Percentiles rank a stretch among this genome's conserved stretches.
Evolutionary conservation across 30 jellyfish, hydroid and myxozoan species (phyloP).

Genomic region (Aurelia sp.): DNA sequence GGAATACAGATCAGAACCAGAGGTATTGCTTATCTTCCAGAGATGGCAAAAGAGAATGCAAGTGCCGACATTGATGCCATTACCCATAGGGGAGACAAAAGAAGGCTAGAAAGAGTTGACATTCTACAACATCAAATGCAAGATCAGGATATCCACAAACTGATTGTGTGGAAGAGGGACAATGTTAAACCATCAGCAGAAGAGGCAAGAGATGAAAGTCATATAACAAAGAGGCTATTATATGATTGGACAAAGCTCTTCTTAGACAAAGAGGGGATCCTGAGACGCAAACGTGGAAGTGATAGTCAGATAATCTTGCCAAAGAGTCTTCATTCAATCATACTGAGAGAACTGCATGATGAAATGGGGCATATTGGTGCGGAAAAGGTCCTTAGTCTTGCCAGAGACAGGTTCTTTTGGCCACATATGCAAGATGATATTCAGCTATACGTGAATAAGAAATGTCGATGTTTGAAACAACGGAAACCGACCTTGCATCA

Average conservation of each 20-base stretch:
- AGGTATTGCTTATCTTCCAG: conserved; percentile 10
- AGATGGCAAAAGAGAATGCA: not conserved
- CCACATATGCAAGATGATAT: conserved; percentile 15
- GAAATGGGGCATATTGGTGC: no score
- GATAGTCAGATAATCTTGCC: conserved; percentile 8
- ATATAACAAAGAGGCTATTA: conserved; percentile 31
- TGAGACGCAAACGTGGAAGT: conserved; percentile 23
- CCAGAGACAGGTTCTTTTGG: no score
- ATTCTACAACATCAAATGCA: conserved; percentile 29
- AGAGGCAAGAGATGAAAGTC: conserved; percentile 17
- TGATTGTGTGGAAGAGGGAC: conserved; percentile 1
- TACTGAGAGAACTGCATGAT: no score
- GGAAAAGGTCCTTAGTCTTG: no score
- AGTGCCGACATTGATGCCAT: conserved; percentile 12
- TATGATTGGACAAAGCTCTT: conserved; percentile 18
- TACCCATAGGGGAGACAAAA: not conserved
- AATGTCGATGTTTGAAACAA: conserved; percentile 49
- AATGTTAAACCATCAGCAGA: conserved; percentile 26
- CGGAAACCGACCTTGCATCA: conserved; percentile 16
- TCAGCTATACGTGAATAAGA: conserved; percentile 10
- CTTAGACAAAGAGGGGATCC: conserved; percentile 26
- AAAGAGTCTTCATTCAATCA: not conserved
- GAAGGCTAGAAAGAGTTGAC: conserved; percentile 1
- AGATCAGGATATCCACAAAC: no score
- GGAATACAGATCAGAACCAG: not conserved